phyloP scores from a whole-genome alignment of 2,888 invertebrate genomes.

The Julus scandinavius region DNA sequence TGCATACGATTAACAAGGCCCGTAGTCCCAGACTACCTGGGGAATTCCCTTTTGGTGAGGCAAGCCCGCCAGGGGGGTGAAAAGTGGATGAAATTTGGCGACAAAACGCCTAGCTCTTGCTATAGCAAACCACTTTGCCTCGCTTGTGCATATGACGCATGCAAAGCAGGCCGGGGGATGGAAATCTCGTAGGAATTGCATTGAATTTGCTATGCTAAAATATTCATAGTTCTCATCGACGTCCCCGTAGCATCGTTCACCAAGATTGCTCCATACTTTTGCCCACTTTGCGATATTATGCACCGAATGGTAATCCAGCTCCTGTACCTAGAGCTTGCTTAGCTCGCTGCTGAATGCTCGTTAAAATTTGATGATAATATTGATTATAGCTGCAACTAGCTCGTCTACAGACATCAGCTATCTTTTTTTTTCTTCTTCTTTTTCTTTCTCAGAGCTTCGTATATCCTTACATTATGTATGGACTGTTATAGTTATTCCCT shows the following conservation, averaged over 20 bases:
- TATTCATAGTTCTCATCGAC: constrained; percentile 31
- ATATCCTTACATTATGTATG: background rate
- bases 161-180: constrained; percentile 4
- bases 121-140: background rate
- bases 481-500: constrained; percentile 17
- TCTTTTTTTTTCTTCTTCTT: background rate
- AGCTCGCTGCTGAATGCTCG: constrained; percentile 38
- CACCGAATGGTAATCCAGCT: constrained; percentile 38
- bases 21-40: background rate
- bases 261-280: constrained; percentile 34
- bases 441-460: background rate
- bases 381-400: constrained; percentile 37
- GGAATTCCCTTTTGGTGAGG: background rate
- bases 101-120: background rate
- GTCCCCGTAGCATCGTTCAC: constrained; percentile 42
- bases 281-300: constrained; percentile 28
- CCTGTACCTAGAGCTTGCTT: background rate
- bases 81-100: constrained; percentile 39
- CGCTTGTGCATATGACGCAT: background rate
- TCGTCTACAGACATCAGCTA: constrained; percentile 19
- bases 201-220: constrained; percentile 42
- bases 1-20: background rate
- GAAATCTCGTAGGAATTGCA: constrained; percentile 24
- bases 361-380: constrained; percentile 42
- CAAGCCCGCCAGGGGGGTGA: constrained; percentile 7